Percentiles rank a stretch among this genome's conserved stretches.
Conservation (phyloP, 2,797 vertebrate species). For the Labroides dimidiatus region DNA sequence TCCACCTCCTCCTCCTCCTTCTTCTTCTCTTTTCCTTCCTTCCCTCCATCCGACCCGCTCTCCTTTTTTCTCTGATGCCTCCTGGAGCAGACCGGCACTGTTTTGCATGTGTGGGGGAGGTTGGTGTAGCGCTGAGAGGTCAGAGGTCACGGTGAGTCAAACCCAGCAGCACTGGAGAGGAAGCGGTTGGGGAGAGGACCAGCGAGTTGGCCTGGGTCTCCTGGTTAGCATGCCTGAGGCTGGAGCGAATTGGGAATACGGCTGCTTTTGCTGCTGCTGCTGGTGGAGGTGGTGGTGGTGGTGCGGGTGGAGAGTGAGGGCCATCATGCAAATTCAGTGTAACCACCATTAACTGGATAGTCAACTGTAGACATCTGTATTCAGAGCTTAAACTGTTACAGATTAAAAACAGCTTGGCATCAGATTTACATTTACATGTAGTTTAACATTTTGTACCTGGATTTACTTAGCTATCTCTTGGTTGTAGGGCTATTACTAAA, state of each 20-base stretch:
- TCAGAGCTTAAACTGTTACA: conserved; percentile 49
- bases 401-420: conserved; percentile 34
- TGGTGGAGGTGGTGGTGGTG: conserved; percentile 61
- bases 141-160: conserved; percentile 84
- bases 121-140: conserved; percentile 71
- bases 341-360: conserved; percentile 65
- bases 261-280: conserved; percentile 60
- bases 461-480: not conserved
- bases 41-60: conserved; percentile 59
- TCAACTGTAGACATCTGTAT: conserved; percentile 54
- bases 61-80: conserved; percentile 66
- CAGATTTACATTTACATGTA: conserved; percentile 9
- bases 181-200: conserved; percentile 78
- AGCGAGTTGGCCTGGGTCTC: conserved; percentile 77
- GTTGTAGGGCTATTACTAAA: conserved; percentile 1
- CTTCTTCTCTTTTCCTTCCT: conserved; percentile 46
- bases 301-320: conserved; percentile 62
- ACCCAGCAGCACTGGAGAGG: conserved; percentile 77
- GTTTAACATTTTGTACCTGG: conserved; percentile 7
- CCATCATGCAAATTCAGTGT: conserved; percentile 75
- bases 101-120: conserved; percentile 87
- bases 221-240: conserved; percentile 81
- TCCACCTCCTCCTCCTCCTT: conserved; percentile 36
- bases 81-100: conserved; percentile 72
- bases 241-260: conserved; percentile 74